Evolutionary conservation across 2,888 invertebrate species (phyloP).

Genomic region (Lithodes maja): DNA sequence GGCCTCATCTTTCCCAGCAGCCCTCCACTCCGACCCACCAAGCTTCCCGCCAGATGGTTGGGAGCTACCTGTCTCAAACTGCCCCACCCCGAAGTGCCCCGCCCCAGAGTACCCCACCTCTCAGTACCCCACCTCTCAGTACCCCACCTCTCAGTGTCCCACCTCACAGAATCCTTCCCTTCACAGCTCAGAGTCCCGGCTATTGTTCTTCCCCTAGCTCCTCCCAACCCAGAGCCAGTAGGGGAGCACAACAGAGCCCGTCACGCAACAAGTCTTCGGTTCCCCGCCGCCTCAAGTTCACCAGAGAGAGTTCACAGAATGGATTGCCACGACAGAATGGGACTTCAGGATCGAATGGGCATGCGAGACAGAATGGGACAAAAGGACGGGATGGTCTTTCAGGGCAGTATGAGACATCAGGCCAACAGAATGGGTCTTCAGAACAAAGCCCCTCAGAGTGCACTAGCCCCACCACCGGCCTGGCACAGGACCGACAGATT

Average conservation of each 20-base stretch:
- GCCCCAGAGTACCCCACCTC: not conserved
- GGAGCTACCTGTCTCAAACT: constrained; percentile 2
- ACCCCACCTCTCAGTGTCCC: not conserved
- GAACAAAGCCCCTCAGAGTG: no score
- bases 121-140: not conserved
- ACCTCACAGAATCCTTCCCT: not conserved
- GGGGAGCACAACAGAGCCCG: not conserved
- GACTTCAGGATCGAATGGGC: no score
- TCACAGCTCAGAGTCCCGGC: not conserved
- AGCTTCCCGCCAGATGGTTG: constrained; percentile 16
- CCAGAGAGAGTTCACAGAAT: not conserved
- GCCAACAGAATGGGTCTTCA: no score
- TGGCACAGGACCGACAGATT: no score
- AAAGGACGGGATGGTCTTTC: no score
- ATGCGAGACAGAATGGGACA: no score
- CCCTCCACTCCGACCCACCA: not conserved
- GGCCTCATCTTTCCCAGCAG: constrained; percentile 33
- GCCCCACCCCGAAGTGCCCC: not conserved
- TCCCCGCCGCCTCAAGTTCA: not conserved
- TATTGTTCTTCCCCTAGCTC: not conserved
- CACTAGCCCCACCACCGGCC: no score
- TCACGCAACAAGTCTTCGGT: not conserved
- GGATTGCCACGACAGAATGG: not conserved
- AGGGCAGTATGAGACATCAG: no score
- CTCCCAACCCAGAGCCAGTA: not conserved